Percentiles rank a stretch among this genome's conserved stretches.
Evolutionary conservation across 2,113 vertebrate species (phyloP).

Genomic region (Elgaria multicarinata): DNA sequence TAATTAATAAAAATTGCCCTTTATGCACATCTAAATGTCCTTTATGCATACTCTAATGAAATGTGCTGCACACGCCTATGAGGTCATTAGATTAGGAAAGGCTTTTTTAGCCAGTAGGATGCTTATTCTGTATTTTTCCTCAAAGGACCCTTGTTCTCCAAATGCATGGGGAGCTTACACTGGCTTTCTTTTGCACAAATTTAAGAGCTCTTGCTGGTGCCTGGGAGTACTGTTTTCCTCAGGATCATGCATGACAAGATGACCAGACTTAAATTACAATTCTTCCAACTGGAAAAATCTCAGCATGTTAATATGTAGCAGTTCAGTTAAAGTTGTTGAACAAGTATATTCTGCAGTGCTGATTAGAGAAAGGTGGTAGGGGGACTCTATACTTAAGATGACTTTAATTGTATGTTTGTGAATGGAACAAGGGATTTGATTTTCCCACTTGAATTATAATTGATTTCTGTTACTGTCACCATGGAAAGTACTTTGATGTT

Average conservation of each 20-base stretch:
- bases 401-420: background rate
- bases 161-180: background rate
- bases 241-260: background rate
- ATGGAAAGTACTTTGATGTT: slow-evolving; percentile 11
- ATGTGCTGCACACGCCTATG: too few species aligned
- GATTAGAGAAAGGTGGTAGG: background rate
- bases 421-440: background rate
- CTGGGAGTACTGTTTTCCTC: background rate
- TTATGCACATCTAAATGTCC: too few species aligned
- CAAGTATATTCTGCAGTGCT: background rate
- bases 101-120: background rate
- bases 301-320: background rate
- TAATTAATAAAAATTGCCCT: too few species aligned
- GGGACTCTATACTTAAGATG: background rate
- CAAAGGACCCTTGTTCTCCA: background rate
- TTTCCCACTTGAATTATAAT: background rate
- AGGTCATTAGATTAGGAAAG: background rate
- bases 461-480: background rate
- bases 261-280: background rate
- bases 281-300: background rate
- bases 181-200: background rate
- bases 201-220: background rate
- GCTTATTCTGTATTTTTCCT: background rate
- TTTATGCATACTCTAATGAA: too few species aligned
- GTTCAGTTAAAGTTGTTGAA: background rate